phyloP scores from a whole-genome alignment of 2,888 invertebrate genomes.

The Phrixothrix hirtus region DNA sequence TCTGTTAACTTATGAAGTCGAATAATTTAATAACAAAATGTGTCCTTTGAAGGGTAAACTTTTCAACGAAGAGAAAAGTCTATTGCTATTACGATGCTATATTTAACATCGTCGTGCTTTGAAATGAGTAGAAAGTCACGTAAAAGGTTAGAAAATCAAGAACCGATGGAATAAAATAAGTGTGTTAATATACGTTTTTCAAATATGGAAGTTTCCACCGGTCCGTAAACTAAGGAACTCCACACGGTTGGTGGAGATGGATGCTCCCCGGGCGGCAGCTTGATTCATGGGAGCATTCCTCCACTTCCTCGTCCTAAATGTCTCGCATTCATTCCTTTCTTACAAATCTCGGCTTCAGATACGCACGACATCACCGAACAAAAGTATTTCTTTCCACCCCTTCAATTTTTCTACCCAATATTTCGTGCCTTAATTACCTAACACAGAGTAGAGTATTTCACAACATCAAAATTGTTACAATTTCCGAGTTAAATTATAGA shows the following conservation, averaged over 20 bases:
- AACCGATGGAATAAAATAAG: constrained; percentile 11
- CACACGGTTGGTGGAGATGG: constrained; percentile 30
- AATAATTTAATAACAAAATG: too few relatives aligned
- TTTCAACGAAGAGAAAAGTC: too few relatives aligned
- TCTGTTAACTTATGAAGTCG: neutral
- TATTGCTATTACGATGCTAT: too few relatives aligned
- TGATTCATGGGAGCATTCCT: constrained; percentile 37
- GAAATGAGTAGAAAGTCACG: constrained; percentile 11
- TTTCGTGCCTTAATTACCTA: constrained; percentile 17
- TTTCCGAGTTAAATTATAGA: too few relatives aligned
- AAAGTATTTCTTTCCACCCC: constrained; percentile 14
- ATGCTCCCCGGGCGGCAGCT: constrained; percentile 33
- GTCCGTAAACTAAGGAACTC: constrained; percentile 27
- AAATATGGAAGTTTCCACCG: constrained; percentile 12
- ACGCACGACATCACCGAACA: constrained; percentile 22
- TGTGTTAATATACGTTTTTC: constrained; percentile 5
- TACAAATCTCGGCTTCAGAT: constrained; percentile 24
- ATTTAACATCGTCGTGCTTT: too few relatives aligned
- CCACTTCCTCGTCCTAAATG: constrained; percentile 25
- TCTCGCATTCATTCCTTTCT: constrained; percentile 26
- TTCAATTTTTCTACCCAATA: constrained; percentile 23
- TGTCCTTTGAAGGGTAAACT: too few relatives aligned
- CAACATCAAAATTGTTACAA: too few relatives aligned
- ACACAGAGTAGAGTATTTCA: constrained; percentile 5
- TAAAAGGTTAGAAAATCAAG: constrained; percentile 8